Conservation (phyloP, 2,888 invertebrate species). For the Hypercompe scribonia region DNA sequence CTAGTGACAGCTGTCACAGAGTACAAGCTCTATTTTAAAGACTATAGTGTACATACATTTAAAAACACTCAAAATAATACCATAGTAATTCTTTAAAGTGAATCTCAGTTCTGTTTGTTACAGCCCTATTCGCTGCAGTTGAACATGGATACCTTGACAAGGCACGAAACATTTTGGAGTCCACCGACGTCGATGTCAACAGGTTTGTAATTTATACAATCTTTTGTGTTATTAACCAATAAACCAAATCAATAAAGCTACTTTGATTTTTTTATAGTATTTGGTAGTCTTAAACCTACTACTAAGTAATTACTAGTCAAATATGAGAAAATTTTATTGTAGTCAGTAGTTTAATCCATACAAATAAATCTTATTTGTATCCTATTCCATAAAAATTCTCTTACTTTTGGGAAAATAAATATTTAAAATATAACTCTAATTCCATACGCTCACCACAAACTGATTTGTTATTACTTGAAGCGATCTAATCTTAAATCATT, state of each 20-base stretch:
- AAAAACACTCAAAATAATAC: background rate
- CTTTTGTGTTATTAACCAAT: background rate
- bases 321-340: no score
- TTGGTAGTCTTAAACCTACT: no score
- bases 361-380: no score
- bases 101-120: slow-evolving; percentile 74
- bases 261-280: no score
- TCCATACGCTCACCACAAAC: background rate
- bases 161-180: slow-evolving; percentile 95
- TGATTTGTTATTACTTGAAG: background rate
- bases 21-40: no score
- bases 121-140: slow-evolving; percentile 97
- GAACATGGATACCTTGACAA: slow-evolving; percentile 98
- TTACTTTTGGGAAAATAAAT: no score
- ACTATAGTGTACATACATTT: no score
- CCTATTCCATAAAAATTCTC: no score
- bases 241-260: background rate
- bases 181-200: slow-evolving; percentile 97
- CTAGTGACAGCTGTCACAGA: no score
- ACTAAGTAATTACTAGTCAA: no score
- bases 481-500: background rate
- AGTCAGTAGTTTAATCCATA: no score
- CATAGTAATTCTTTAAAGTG: slow-evolving; percentile 39
- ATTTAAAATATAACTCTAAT: no score
- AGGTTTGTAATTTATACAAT: slow-evolving; percentile 86